A percentile compares a stretch with the other conserved stretches of the same genome.
Conservation (phyloP, 2,888 invertebrate genomes). For the Teinopalpus imperialis region DNA sequence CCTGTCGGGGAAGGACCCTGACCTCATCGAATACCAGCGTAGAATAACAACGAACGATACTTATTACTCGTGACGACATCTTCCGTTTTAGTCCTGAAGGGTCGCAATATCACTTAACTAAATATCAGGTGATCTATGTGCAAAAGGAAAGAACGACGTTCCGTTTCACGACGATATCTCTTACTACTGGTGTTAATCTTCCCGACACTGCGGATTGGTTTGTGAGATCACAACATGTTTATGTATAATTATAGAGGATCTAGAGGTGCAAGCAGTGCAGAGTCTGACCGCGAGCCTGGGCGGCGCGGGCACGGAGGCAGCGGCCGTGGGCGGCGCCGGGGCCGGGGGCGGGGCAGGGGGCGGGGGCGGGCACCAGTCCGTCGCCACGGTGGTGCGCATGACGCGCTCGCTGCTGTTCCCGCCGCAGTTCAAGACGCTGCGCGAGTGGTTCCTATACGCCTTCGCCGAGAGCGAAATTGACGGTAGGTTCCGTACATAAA, state of each 20-base stretch:
- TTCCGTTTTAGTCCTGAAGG: too few relatives aligned
- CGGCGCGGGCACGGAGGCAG: slow-evolving; percentile 50
- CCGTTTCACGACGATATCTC: too few relatives aligned
- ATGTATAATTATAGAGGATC: slow-evolving; percentile 58
- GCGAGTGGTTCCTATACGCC: slow-evolving; percentile 98
- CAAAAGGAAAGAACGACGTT: too few relatives aligned
- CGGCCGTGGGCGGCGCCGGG: slow-evolving; percentile 81
- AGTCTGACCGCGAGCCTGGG: slow-evolving; percentile 95
- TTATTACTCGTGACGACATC: too few relatives aligned
- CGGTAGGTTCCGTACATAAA: slow-evolving; percentile 85
- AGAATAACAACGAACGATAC: too few relatives aligned
- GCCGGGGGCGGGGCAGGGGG: slow-evolving; percentile 57
- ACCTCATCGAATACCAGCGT: too few relatives aligned
- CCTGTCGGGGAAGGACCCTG: too few relatives aligned
- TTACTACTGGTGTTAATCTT: too few relatives aligned
- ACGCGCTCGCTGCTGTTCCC: slow-evolving; percentile 96
- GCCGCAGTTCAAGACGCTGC: slow-evolving; percentile 95
- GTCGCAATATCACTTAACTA: too few relatives aligned
- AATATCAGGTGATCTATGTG: too few relatives aligned
- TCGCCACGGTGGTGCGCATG: slow-evolving; percentile 97
- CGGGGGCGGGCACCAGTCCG: slow-evolving; percentile 90
- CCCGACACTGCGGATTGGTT: too few relatives aligned
- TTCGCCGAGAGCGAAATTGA: slow-evolving; percentile 97
- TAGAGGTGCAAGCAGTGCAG: slow-evolving; percentile 92
- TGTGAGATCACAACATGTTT: too few relatives aligned